Evolutionary conservation across 2,113 vertebrate species (phyloP), one percentile per base, ranked within the genome.

Genomic region (Mormyrus iriodes): DNA sequence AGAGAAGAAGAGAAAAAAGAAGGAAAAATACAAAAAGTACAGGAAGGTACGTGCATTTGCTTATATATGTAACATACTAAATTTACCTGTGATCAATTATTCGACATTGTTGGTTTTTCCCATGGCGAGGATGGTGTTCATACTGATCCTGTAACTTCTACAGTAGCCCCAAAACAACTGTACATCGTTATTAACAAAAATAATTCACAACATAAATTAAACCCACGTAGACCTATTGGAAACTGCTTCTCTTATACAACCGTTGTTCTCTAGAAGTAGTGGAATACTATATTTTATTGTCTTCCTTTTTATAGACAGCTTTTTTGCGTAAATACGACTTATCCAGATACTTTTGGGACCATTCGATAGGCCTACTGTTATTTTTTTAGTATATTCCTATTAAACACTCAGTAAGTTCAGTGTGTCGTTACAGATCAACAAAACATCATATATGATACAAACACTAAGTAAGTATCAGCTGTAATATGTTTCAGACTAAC

Each of bases 1-100:
- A 49, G 94, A 94, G 89, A 94, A 91, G 89, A 95, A 94, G 49
- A 92, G 89, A 8, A 95, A 90, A 83, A 95, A 93, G 92, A 95
- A 94, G 84, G 90, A 92, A 48, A 94, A 92, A 83, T 93, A 93
- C 92, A 95, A 95, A 65, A 95, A 94, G 93, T 93, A 95, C 0
- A 94, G 89, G 85, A 96, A 96, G 95, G 96, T 95, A 91, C 15
- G 92, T 92, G 9, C 12, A 17, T 87, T 51, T 87, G 27, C 8
- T 24, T 53, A 53, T 53, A 15, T 53, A 31, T 65, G 12, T 65
- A 31, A 65, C n/a, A 27, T 65, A 65, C 24, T 65, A 12, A 8
- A 65, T 65, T 65, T 65, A 27, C 58, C 58, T 9, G 21, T 27
- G 58, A 61, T 65, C 58, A 65, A 12, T 12, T 65, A 9, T 65